Percentiles rank a stretch among this genome's conserved stretches.
These are phyloP conservation scores for Homalodisca vitripennis DNA, from an alignment of 1,140 invertebrate genomes.

Conservation along the genomic window DNA sequence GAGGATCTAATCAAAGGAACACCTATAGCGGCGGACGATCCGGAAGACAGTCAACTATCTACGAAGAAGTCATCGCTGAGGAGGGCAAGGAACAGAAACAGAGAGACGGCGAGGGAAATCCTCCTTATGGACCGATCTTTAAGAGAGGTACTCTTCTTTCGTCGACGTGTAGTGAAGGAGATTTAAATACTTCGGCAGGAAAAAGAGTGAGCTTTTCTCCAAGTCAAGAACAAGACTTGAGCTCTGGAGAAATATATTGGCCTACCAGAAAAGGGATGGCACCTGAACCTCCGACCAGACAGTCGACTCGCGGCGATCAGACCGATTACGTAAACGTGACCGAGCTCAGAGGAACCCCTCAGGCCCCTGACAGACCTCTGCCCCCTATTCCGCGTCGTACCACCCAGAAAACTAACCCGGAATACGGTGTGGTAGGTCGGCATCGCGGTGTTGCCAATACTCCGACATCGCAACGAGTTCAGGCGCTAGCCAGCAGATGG, in stretches of 20 bases:
- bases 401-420: not conserved
- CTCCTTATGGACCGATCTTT: slow-evolving; percentile 21
- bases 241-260: slow-evolving; percentile 32
- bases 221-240: slow-evolving; percentile 28
- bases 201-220: slow-evolving; percentile 33
- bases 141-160: slow-evolving; percentile 1
- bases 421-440: slow-evolving; percentile 25
- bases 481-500: slow-evolving; percentile 30
- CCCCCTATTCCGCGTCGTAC: slow-evolving; percentile 30
- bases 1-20: slow-evolving; percentile 31
- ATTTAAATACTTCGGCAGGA: slow-evolving; percentile 23
- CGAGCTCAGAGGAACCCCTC: slow-evolving; percentile 19
- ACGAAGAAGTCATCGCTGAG: slow-evolving; percentile 34
- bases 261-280: slow-evolving; percentile 39
- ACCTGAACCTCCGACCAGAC: slow-evolving; percentile 37
- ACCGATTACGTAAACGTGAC: slow-evolving; percentile 20
- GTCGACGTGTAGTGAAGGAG: slow-evolving; percentile 9
- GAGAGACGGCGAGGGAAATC: not conserved
- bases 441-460: slow-evolving; percentile 22
- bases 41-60: slow-evolving; percentile 33
- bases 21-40: slow-evolving; percentile 33
- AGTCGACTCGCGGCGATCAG: not conserved
- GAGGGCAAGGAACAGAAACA: slow-evolving; percentile 2
- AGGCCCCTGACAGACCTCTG: slow-evolving; percentile 33
- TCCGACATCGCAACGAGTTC: slow-evolving; percentile 21